Conservation (phyloP, 1,140 invertebrate genomes). For the Orchesella cincta region DNA sequence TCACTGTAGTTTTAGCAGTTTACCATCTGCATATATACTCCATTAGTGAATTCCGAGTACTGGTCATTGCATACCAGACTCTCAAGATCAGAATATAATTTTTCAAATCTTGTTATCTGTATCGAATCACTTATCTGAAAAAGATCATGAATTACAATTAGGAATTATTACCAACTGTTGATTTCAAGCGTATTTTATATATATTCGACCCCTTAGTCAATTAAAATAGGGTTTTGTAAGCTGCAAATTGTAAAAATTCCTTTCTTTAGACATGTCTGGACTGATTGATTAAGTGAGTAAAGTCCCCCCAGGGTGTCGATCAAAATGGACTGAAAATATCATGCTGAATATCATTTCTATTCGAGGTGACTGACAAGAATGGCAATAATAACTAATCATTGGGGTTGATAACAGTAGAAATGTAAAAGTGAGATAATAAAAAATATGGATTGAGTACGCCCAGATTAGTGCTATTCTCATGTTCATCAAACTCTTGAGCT, state of each 20-base stretch:
- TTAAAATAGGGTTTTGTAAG: no score
- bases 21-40: no score
- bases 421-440: not conserved
- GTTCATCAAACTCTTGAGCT: not conserved
- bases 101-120: no score
- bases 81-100: no score
- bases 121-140: no score
- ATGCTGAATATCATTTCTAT: not conserved
- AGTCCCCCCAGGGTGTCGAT: not conserved
- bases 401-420: not conserved
- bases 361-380: not conserved
- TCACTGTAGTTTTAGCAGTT: not conserved
- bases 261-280: not conserved
- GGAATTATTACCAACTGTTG: no score
- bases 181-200: no score
- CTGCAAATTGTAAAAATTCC: no score
- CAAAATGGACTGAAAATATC: not conserved
- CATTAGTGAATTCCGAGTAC: no score
- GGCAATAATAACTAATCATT: not conserved
- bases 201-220: no score
- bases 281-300: constrained; percentile 9
- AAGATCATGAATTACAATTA: no score
- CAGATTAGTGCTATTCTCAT: not conserved
- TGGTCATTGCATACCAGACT: no score
- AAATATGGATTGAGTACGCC: constrained; percentile 2